Evolutionary conservation across 1,140 invertebrate species (phyloP).

Genomic region (Orussus abietinus): DNA sequence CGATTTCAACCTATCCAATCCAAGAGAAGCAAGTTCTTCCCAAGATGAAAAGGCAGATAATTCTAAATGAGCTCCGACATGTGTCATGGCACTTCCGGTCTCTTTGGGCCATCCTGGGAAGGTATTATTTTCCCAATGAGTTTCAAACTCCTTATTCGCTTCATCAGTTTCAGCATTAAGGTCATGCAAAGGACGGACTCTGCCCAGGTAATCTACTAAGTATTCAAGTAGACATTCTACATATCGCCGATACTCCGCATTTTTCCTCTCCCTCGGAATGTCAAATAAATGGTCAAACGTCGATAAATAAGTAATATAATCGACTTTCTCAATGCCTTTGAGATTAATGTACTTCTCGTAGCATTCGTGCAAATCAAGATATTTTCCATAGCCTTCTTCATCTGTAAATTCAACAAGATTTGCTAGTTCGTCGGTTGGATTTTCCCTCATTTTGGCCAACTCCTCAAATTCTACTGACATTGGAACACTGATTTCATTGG

Average conservation of each 20-base stretch:
- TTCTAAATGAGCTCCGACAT: conserved; percentile 93
- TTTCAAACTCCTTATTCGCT: conserved; percentile 78
- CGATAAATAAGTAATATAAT: conserved; percentile 93
- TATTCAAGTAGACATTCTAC: conserved; percentile 83
- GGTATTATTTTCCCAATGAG: conserved; percentile 82
- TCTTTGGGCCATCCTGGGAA: conserved; percentile 98
- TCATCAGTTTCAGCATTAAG: conserved; percentile 74
- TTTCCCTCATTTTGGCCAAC: conserved; percentile 82
- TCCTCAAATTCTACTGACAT: conserved; percentile 98
- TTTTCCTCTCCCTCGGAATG: conserved; percentile 91
- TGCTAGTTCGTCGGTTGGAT: conserved; percentile 73
- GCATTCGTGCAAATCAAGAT: conserved; percentile 96
- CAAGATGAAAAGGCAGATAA: conserved; percentile 95
- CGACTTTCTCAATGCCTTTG: conserved; percentile 94
- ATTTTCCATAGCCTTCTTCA: conserved; percentile 99
- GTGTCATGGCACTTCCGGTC: conserved; percentile 85
- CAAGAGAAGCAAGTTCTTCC: conserved; percentile 95
- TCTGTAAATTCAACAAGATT: conserved; percentile 95
- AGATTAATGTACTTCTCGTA: conserved; percentile 96
- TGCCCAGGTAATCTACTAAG: conserved; percentile 76
- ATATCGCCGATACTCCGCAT: conserved; percentile 89
- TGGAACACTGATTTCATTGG: conserved; percentile 92
- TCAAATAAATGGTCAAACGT: conserved; percentile 96
- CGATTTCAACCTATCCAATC: conserved; percentile 94
- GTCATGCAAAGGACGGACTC: conserved; percentile 91